These are phyloP conservation scores for Craniophora ligustri DNA, from an alignment of 2,888 invertebrate genomes.

Conservation along the genomic window DNA sequence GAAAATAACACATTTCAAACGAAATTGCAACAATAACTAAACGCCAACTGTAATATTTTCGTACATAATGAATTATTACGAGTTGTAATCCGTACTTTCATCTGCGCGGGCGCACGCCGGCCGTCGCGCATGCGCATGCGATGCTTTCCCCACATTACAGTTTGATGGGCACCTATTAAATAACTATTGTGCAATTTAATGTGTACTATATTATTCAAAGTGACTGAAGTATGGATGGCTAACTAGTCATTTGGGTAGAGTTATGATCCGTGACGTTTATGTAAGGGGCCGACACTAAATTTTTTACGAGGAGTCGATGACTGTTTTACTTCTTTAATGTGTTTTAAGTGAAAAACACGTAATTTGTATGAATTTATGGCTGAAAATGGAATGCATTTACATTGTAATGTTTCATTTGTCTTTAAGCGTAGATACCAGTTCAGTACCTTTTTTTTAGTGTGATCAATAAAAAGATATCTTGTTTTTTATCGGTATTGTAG, in stretches of 20 bases:
- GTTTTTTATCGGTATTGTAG: too few relatives aligned
- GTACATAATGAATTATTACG: slow-evolving; percentile 46
- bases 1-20: slow-evolving; percentile 12
- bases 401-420: too few relatives aligned
- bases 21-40: slow-evolving; percentile 28
- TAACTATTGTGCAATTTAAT: slow-evolving; percentile 43
- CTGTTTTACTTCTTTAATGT: not conserved
- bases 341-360: not conserved
- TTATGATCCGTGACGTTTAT: slow-evolving; percentile 48
- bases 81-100: slow-evolving; percentile 53
- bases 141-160: slow-evolving; percentile 57
- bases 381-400: not conserved
- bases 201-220: slow-evolving; percentile 45
- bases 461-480: too few relatives aligned
- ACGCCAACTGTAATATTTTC: slow-evolving; percentile 34
- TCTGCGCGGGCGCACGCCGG: slow-evolving; percentile 49
- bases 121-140: slow-evolving; percentile 53
- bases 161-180: slow-evolving; percentile 49
- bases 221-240: slow-evolving; percentile 25
- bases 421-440: too few relatives aligned
- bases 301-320: slow-evolving; percentile 4
- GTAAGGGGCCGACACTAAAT: slow-evolving; percentile 8
- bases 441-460: too few relatives aligned
- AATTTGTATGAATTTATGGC: not conserved
- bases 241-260: slow-evolving; percentile 7